Percentiles rank a stretch among this genome's conserved stretches.
These are phyloP conservation scores for Petrocephalus sullivani DNA, from an alignment of 2,797 vertebrate genomes.

Conservation along the genomic window DNA sequence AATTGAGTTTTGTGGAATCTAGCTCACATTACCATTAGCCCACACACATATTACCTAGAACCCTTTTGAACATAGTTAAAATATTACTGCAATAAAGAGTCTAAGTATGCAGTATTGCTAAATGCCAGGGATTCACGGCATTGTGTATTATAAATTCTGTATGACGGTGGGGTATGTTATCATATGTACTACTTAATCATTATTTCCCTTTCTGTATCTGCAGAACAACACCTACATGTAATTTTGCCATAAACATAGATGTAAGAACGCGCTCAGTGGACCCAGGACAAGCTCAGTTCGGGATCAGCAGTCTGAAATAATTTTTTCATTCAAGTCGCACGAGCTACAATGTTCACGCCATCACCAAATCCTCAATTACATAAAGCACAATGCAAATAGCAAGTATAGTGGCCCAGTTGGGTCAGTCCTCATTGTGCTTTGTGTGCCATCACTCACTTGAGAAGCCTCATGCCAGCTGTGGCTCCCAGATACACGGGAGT, in stretches of 20 bases:
- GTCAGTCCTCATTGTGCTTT: neutral
- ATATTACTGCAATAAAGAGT: neutral
- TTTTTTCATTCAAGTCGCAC: neutral
- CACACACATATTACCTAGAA: neutral
- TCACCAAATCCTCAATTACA: neutral
- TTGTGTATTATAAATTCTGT: neutral
- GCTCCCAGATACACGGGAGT: slow-evolving; percentile 76
- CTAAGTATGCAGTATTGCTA: neutral
- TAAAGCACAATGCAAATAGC: neutral
- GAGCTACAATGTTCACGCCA: neutral
- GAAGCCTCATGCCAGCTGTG: slow-evolving; percentile 76
- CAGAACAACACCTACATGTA: neutral
- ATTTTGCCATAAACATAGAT: neutral
- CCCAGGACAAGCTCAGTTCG: neutral
- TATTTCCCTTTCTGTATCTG: neutral
- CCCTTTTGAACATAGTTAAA: neutral
- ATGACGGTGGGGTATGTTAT: neutral
- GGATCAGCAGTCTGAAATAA: neutral
- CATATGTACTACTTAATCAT: neutral
- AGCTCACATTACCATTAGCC: neutral
- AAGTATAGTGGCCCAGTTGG: neutral
- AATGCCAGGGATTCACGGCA: neutral
- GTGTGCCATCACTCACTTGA: slow-evolving; percentile 52
- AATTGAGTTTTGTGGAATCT: too few species aligned
- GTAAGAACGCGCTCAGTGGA: neutral